Evolutionary conservation across 2,113 vertebrate species (phyloP).

Genomic region (Malurus elegans): DNA sequence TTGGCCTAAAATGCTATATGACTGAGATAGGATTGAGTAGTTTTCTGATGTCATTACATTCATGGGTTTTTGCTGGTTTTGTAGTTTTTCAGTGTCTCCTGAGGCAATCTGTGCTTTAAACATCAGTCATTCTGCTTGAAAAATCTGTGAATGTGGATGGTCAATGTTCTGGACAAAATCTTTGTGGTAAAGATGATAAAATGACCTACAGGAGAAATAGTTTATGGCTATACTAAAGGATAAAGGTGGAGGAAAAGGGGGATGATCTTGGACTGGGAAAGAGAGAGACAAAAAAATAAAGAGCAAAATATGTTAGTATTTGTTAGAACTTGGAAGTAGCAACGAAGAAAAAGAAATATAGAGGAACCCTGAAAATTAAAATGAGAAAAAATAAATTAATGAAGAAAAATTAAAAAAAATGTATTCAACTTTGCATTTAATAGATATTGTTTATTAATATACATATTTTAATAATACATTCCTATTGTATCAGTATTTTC

Average conservation of each 20-base stretch:
- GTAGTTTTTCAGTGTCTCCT: not conserved
- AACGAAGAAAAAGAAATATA: not conserved
- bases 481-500: not conserved
- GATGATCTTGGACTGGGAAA: not conserved
- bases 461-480: not conserved
- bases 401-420: not conserved
- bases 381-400: not conserved
- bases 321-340: not conserved
- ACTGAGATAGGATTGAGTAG: not conserved
- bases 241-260: not conserved
- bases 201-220: not conserved
- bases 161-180: not conserved
- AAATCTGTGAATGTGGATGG: not conserved
- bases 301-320: not conserved
- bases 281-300: not conserved
- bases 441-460: not conserved
- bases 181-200: not conserved
- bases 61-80: fast-evolving
- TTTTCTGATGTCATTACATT: not conserved
- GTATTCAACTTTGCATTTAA: not conserved
- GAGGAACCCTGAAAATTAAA: not conserved
- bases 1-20: not conserved
- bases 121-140: not conserved
- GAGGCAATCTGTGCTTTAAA: not conserved
- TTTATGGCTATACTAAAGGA: not conserved